A percentile compares a stretch with the other conserved stretches of the same genome.
phyloP scores from a whole-genome alignment of 2,113 vertebrate species.

The Pseudopodoces humilis region DNA sequence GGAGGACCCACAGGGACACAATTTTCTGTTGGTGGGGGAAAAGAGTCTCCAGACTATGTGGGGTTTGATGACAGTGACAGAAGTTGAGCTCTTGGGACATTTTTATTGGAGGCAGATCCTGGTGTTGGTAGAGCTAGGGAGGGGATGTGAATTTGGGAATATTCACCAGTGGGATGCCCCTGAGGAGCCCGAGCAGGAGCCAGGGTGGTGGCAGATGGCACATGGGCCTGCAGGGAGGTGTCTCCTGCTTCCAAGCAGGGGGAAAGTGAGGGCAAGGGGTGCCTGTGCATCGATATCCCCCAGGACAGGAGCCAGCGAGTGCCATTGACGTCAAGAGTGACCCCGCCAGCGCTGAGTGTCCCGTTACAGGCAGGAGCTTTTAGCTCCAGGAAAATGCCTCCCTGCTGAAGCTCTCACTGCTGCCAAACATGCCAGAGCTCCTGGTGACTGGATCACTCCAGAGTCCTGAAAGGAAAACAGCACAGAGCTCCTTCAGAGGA shows the following conservation, averaged over 20 bases:
- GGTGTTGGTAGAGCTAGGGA: background rate
- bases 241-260: background rate
- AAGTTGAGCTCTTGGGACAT: background rate
- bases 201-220: background rate
- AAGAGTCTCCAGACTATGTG: background rate
- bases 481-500: background rate
- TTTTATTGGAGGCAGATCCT: background rate
- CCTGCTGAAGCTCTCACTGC: background rate
- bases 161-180: background rate
- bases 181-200: background rate
- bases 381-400: conserved; percentile 33
- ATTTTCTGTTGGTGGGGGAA: background rate
- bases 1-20: background rate
- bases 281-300: conserved; percentile 34
- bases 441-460: background rate
- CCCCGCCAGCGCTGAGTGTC: conserved; percentile 38
- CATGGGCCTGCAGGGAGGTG: background rate
- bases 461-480: background rate
- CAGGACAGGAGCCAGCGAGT: background rate
- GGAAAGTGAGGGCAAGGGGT: background rate
- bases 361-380: conserved; percentile 49
- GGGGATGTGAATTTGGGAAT: background rate
- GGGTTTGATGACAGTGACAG: background rate
- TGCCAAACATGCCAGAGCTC: background rate
- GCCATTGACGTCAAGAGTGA: conserved; percentile 62